Conservation (phyloP, 2,797 vertebrate genomes). For the Coregonus sp. region DNA sequence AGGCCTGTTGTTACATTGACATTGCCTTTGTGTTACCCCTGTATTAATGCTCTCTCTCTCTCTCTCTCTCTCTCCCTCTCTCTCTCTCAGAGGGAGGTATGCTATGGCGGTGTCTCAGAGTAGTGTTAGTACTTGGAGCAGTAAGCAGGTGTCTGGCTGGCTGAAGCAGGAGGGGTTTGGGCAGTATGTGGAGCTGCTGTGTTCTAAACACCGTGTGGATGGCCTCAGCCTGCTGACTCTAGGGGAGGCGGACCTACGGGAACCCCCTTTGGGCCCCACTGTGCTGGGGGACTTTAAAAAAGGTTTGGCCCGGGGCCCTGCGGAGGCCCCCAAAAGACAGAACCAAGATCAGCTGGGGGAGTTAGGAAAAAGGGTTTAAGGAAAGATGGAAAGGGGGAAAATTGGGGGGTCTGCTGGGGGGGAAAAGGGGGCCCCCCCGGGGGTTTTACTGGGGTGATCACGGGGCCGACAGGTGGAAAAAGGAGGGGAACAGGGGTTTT, state of each 20-base stretch:
- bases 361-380: conserved; percentile 34
- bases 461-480: conserved; percentile 29
- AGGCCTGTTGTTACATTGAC: too few species aligned
- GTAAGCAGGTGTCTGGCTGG: conserved; percentile 87
- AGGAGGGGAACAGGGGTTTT: too few species aligned
- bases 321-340: conserved; percentile 86
- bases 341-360: conserved; percentile 83
- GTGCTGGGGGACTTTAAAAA: conserved; percentile 93
- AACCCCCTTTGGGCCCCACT: conserved; percentile 89
- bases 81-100: background rate
- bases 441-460: conserved; percentile 47
- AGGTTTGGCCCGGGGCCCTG: conserved; percentile 87
- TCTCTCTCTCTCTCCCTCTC: background rate
- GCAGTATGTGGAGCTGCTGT: conserved; percentile 87
- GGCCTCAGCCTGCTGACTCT: conserved; percentile 87
- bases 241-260: conserved; percentile 89
- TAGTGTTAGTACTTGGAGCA: conserved; percentile 76
- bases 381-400: conserved; percentile 19
- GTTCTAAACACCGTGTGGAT: conserved; percentile 87
- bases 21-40: too few species aligned
- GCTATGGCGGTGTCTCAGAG: background rate
- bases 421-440: background rate
- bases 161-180: conserved; percentile 88
- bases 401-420: conserved; percentile 39
- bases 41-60: background rate